phyloP scores from a whole-genome alignment of 2,113 vertebrate species.

The Syngnathus scovelli region DNA sequence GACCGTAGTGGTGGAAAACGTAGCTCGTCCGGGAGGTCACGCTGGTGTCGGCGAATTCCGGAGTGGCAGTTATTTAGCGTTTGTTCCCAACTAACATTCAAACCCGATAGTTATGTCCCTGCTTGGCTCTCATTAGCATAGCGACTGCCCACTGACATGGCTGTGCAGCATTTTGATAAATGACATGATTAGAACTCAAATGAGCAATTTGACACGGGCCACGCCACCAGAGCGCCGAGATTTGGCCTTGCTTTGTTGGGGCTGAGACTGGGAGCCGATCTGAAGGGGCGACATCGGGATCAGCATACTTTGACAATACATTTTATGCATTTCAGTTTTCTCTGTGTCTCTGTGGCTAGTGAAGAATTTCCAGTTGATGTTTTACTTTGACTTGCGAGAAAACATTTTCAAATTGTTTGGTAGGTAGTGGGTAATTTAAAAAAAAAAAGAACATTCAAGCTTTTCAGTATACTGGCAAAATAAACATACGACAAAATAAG shows the following conservation, averaged over 20 bases:
- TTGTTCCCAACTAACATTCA: background rate
- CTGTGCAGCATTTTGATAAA: slow-evolving; percentile 88
- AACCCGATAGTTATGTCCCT: slow-evolving; percentile 23
- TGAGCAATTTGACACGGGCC: slow-evolving; percentile 86
- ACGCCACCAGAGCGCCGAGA: slow-evolving; percentile 75
- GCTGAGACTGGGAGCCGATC: slow-evolving; percentile 56
- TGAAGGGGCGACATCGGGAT: slow-evolving; percentile 53
- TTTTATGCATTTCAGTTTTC: slow-evolving; percentile 56
- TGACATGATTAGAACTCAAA: slow-evolving; percentile 91
- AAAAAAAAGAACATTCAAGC: no score
- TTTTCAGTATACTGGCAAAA: no score
- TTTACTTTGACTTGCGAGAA: no score
- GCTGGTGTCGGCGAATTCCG: background rate
- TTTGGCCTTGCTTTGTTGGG: slow-evolving; percentile 67
- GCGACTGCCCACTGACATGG: slow-evolving; percentile 76
- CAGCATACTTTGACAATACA: slow-evolving; percentile 47
- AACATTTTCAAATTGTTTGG: no score
- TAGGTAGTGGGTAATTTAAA: no score
- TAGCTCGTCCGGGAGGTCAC: background rate
- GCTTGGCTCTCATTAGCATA: slow-evolving; percentile 68
- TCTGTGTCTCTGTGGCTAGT: slow-evolving; percentile 45
- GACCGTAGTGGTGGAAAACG: slow-evolving; percentile 17
- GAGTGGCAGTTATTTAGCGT: background rate
- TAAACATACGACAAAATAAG: no score
- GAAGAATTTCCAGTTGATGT: no score